Evolutionary conservation across 2,888 invertebrate genomes (phyloP), one percentile per base, ranked within the genome.

Genomic region (Cheilosia vernalis): DNA sequence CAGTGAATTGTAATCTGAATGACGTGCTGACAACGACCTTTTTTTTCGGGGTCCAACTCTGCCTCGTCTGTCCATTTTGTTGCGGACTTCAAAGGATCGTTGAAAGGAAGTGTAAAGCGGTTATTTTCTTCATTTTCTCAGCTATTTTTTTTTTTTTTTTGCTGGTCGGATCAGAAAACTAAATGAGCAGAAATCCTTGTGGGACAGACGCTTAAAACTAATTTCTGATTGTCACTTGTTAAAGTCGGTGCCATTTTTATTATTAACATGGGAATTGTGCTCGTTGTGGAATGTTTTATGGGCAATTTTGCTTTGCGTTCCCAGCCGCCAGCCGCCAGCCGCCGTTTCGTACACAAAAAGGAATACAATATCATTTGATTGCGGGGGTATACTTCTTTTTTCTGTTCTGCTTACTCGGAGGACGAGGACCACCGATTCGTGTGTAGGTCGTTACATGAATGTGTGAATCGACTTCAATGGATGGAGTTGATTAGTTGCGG

Each of bases 1-100:
- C 83, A 78, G 83, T 83, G 78, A 73, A 83, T 78, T 83, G 83
- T 78, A 78, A 83, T 83, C 83, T 83, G 67, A 78, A 78, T 78
- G 78, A 78, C 83, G 78, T 83, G 78, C 83, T 83, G 83, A 83
- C 83, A 83, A 78, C 63, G 72, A 83, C 67, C 78, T 78, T 83
- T 83, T 82, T 83, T 61, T 44, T 40, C 17, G 44, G 42, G 58
- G 51, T n/a, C 15, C 81, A 33, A 27, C 40, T 44, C 61, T 13
- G 55, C 40, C 40, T 37, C 17, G 63, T 55, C 44, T 76, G 47
- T 60, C 64, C 70, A 40, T 49, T 69, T 69, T 47, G 42, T 27
- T 37, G 30, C 24, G 30, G 72, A 67, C 44, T 66, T 73, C 79
- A 73, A 79, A 74, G 60, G 24, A 64, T 42, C 33, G 15, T 24